These are phyloP conservation scores for Clitarchus hookeri DNA, from an alignment of 2,888 invertebrate genomes.

Conservation along the genomic window DNA sequence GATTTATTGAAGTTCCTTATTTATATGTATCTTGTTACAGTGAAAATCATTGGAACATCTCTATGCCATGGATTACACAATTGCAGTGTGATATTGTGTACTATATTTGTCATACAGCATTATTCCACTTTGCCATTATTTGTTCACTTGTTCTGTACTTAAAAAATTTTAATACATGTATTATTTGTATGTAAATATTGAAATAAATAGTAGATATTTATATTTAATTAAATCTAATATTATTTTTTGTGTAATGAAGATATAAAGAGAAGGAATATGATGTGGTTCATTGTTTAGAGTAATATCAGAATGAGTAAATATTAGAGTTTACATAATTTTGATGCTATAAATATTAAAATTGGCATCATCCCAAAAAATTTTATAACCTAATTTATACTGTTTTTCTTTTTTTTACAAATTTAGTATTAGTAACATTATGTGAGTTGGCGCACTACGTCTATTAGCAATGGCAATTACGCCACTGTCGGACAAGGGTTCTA, in stretches of 20 bases:
- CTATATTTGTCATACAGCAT: background rate
- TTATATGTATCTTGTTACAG: background rate
- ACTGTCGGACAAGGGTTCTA: no score
- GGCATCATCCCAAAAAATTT: no score
- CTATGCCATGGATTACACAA: background rate
- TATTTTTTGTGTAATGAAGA: background rate
- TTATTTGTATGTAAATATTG: conserved; percentile 3
- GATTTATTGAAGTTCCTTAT: no score
- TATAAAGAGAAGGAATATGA: background rate
- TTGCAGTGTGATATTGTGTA: background rate
- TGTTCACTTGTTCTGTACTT: background rate
- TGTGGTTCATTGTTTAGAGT: background rate
- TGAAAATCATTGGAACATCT: background rate
- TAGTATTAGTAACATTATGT: no score
- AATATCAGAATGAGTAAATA: no score
- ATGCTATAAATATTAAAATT: no score
- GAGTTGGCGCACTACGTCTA: no score
- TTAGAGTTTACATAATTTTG: no score
- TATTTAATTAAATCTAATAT: background rate
- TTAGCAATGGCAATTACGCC: no score
- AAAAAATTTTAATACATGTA: background rate
- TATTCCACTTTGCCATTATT: background rate
- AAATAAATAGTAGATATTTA: background rate
- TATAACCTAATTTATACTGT: no score
- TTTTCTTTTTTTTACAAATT: no score